These are phyloP conservation scores for Anolis apletophallus DNA, from an alignment of 2,797 vertebrate species.

Conservation along the genomic window DNA sequence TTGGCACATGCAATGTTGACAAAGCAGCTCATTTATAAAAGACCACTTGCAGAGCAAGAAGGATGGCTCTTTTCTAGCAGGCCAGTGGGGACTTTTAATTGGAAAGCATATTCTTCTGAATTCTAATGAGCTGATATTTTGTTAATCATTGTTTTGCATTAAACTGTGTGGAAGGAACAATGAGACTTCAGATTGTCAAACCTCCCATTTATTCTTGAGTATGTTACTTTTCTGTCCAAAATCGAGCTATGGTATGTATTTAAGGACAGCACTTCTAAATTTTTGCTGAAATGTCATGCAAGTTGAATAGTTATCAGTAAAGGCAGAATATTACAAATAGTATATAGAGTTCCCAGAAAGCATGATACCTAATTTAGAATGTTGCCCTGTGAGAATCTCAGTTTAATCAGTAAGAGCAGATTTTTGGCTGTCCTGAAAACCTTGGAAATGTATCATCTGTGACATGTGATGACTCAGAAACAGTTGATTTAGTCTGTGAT, in stretches of 20 bases:
- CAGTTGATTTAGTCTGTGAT: neutral
- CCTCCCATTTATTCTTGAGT: slow-evolving; percentile 1
- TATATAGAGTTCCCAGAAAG: neutral
- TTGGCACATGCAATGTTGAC: slow-evolving; percentile 7
- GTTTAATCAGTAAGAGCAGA: neutral
- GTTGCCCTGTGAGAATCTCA: neutral
- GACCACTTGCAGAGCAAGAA: slow-evolving; percentile 13
- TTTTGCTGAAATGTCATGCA: neutral
- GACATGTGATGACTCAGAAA: neutral
- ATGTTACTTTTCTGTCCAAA: neutral
- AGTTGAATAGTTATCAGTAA: neutral
- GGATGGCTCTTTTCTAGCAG: neutral
- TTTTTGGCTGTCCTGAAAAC: neutral
- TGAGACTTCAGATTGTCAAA: neutral
- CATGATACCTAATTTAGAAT: neutral
- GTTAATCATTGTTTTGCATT: slow-evolving; percentile 23
- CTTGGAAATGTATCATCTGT: neutral
- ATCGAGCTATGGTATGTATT: neutral
- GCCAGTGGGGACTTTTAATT: slow-evolving; percentile 4
- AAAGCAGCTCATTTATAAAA: neutral
- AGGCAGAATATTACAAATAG: neutral
- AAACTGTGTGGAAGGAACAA: neutral
- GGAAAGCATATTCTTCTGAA: slow-evolving; percentile 21
- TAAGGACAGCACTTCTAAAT: neutral
- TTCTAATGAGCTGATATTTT: slow-evolving; percentile 33